Percentiles rank a stretch among this genome's conserved stretches.
Evolutionary conservation across 2,113 vertebrate genomes (phyloP).

Genomic region (Periophthalmus modestus): DNA sequence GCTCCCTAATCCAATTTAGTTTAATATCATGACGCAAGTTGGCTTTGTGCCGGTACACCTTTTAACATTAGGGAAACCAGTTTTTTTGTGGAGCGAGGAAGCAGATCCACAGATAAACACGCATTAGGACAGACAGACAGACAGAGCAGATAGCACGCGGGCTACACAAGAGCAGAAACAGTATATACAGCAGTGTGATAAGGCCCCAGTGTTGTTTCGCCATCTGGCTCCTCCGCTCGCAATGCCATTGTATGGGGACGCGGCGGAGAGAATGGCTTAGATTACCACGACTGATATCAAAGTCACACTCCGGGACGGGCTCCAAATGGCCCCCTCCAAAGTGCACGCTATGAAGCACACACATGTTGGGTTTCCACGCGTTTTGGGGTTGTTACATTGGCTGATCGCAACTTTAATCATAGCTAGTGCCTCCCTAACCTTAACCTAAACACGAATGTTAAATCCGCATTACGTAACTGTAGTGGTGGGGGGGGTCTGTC

Average conservation of each 20-base stretch:
- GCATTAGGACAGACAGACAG: conserved; percentile 9
- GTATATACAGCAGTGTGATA: conserved; percentile 21
- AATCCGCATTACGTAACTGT: too few species aligned
- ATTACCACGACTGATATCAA: conserved; percentile 74
- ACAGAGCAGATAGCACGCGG: conserved; percentile 11
- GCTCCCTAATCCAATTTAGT: neutral
- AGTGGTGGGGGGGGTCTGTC: too few species aligned
- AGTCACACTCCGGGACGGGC: conserved; percentile 61
- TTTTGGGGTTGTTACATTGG: too few species aligned
- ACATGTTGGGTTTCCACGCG: neutral
- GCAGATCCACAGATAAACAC: conserved; percentile 16
- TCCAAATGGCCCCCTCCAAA: conserved; percentile 28
- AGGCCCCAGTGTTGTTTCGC: conserved; percentile 50
- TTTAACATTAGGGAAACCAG: conserved; percentile 18
- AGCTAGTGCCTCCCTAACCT: too few species aligned
- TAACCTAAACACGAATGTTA: too few species aligned
- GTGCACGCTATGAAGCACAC: conserved; percentile 9
- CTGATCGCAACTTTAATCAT: too few species aligned
- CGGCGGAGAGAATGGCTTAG: conserved; percentile 65
- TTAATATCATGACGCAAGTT: conserved; percentile 4
- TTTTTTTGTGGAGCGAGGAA: neutral
- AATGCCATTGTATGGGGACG: conserved; percentile 56
- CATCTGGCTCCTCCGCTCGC: conserved; percentile 54
- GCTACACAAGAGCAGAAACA: conserved; percentile 9
- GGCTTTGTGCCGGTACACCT: neutral